A percentile compares a stretch with the other conserved stretches of the same genome.
These are phyloP conservation scores for Campoplex capitator DNA, from an alignment of 2,888 invertebrate genomes.

Conservation along the genomic window DNA sequence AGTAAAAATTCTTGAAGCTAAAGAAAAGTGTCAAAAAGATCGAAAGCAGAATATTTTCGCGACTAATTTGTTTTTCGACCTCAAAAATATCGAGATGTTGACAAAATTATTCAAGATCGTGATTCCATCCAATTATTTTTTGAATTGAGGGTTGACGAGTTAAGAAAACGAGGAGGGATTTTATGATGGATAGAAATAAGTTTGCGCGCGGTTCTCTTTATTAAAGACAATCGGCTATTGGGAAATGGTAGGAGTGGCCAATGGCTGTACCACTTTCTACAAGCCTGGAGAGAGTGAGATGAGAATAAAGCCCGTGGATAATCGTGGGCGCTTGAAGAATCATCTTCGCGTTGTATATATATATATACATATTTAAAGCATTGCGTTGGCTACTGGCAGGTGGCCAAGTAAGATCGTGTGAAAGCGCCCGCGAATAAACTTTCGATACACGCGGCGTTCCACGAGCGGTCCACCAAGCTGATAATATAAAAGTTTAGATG, in stretches of 20 bases:
- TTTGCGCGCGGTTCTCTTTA: conserved; percentile 4
- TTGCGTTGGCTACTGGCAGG: conserved; percentile 58
- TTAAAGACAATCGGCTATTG: conserved; percentile 22
- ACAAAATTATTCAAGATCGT: neutral
- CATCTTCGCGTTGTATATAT: conserved; percentile 30
- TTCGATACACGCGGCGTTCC: conserved; percentile 61
- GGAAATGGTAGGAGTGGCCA: conserved; percentile 15
- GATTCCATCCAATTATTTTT: neutral
- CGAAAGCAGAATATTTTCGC: neutral
- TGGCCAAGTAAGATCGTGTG: conserved; percentile 66
- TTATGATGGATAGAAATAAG: conserved; percentile 1
- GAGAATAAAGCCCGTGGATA: conserved; percentile 47
- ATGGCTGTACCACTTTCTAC: conserved; percentile 30
- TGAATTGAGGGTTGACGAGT: neutral
- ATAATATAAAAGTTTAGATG: conserved; percentile 54
- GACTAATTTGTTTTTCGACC: neutral
- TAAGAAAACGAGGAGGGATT: neutral
- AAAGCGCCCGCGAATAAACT: conserved; percentile 67
- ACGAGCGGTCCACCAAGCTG: conserved; percentile 55
- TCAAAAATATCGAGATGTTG: neutral
- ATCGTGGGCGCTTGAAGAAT: conserved; percentile 54
- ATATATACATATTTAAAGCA: neutral
- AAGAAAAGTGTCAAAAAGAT: neutral
- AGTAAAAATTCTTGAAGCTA: no score
- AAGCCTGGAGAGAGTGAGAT: conserved; percentile 2